Evolutionary conservation across 2,113 vertebrate genomes (phyloP), one percentile per base, ranked within the genome.

Genomic region (Hemicordylus capensis): DNA sequence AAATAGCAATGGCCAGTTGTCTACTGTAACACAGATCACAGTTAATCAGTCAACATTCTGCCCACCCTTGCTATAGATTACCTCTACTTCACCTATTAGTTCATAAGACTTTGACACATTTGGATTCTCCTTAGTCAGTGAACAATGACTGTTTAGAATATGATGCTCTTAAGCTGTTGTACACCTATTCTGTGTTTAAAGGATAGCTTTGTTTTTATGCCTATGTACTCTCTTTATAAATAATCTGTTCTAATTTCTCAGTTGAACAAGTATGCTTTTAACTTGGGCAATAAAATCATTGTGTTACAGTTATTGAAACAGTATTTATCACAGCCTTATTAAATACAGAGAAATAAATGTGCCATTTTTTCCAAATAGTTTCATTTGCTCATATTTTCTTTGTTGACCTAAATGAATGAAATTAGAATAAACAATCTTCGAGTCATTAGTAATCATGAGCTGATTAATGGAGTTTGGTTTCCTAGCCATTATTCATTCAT

Each of bases 371-470:
- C 96, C 96, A 94, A 97, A 97, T 96, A 97, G 96, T 97, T 96
- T 96, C 93, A 89, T 97, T 97, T 94, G 95, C 96, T 96, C 94
- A 76, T 98, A 97, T 98, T 98, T 97, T 96, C 98, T 99, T 98
- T 99, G 98, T 99, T 98, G 98, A 98, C 97, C 97, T 97, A 98
- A 99, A 98, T 99, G 98, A 99, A 98, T 97, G 97, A 98, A 99
- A 99, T 99, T 98, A 99, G 98, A 98, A 98, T 98, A 99, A 99
- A 99, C 98, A 99, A 97, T 98, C 97, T 97, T 96, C 39, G 93
- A 98, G 98, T 99, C 97, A 97, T 97, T 96, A 97, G 98, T 98
- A 99, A 99, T 99, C 98, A 99, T 95, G 97, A 95, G 87, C 97
- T 99, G 98, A 99, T 99, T 99, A 99, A 99, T 99, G 98, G 97